phyloP scores from a whole-genome alignment of 2,888 invertebrate species.

The Hoplodrina blanda region DNA sequence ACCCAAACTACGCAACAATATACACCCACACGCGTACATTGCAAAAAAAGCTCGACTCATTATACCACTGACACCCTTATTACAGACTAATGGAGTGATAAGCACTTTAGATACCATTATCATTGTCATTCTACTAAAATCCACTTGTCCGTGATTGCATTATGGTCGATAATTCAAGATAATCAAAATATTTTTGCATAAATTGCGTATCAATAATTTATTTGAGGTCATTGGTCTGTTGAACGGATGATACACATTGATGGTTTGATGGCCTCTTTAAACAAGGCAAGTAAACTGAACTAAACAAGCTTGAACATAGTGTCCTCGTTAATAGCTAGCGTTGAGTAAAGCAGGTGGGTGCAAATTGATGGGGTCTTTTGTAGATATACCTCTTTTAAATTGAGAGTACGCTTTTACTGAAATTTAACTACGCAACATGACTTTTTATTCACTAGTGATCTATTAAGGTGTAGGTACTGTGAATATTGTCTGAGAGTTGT shows the following conservation, averaged over 20 bases:
- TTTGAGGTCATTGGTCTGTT: slow-evolving; percentile 6
- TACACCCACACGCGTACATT: neutral
- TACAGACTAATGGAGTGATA: slow-evolving; percentile 59
- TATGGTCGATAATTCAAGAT: slow-evolving; percentile 38
- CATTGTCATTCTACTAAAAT: slow-evolving; percentile 53
- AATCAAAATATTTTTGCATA: slow-evolving; percentile 4
- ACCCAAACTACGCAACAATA: neutral
- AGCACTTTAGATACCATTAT: slow-evolving; percentile 64
- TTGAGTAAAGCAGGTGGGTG: neutral
- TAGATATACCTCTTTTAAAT: neutral
- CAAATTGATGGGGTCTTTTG: neutral
- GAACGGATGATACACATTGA: neutral
- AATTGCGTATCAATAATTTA: neutral
- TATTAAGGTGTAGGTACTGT: too few species aligned
- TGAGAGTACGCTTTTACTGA: neutral
- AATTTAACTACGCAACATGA: too few species aligned
- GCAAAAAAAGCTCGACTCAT: slow-evolving; percentile 16
- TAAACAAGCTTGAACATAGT: slow-evolving; percentile 9
- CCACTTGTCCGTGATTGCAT: slow-evolving; percentile 40
- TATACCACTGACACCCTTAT: slow-evolving; percentile 14
- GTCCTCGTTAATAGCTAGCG: slow-evolving; percentile 11
- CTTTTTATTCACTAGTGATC: too few species aligned
- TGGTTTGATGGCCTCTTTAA: neutral
- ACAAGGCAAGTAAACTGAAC: slow-evolving; percentile 1
- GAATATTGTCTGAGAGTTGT: too few species aligned